phyloP scores from a whole-genome alignment of 2,888 invertebrate species.

The Drosophila stalkeri region DNA sequence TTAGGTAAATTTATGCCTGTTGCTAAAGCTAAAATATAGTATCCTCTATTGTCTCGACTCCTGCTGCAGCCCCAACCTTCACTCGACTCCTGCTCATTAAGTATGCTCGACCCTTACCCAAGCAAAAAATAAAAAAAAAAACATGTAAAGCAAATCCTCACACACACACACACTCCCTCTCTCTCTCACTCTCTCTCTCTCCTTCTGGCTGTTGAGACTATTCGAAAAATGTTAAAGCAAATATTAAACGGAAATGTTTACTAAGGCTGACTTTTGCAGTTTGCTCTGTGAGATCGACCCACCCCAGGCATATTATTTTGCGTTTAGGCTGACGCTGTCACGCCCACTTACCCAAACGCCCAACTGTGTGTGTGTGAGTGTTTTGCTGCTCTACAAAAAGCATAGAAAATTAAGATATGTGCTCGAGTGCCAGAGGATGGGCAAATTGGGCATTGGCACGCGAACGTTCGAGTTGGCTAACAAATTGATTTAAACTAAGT shows the following conservation, averaged over 20 bases:
- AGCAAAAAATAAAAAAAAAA: background rate
- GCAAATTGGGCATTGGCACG: constrained; percentile 26
- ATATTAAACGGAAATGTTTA: constrained; percentile 41
- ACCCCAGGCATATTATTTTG: constrained; percentile 33
- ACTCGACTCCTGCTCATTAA: constrained; percentile 58
- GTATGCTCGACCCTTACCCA: constrained; percentile 37
- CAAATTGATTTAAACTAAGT: constrained; percentile 72
- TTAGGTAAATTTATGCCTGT: constrained; percentile 54
- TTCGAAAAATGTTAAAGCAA: constrained; percentile 50
- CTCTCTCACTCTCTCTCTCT: too few relatives aligned
- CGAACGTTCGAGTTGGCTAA: constrained; percentile 21
- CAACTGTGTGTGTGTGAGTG: constrained; percentile 8
- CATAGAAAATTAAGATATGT: constrained; percentile 43
- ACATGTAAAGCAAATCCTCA: constrained; percentile 9
- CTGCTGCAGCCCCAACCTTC: background rate
- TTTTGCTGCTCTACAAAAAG: constrained; percentile 3
- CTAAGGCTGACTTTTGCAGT: constrained; percentile 36
- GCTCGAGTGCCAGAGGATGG: constrained; percentile 9
- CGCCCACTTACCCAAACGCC: background rate
- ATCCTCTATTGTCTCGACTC: constrained; percentile 25
- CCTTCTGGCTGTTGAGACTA: constrained; percentile 12
- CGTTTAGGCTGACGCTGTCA: constrained; percentile 15
- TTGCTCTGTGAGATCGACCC: background rate
- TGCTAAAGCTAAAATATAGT: constrained; percentile 54
- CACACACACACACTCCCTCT: background rate